Evolutionary conservation across 2,113 vertebrate genomes (phyloP).

Genomic region (Petrocephalus zakoni): DNA sequence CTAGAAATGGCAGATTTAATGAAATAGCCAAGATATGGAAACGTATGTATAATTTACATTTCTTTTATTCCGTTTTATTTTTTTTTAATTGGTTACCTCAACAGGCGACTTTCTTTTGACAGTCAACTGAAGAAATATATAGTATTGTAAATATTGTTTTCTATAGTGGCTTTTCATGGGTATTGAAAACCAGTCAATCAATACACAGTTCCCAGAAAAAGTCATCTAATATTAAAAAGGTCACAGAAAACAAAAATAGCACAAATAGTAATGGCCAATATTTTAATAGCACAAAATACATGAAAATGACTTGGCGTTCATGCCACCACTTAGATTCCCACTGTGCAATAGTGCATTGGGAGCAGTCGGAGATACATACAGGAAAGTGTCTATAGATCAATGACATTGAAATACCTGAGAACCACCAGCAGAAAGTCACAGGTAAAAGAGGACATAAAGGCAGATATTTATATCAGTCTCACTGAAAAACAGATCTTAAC

Average conservation of each 20-base stretch:
- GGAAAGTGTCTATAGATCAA: neutral
- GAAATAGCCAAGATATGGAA: neutral
- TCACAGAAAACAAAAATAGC: neutral
- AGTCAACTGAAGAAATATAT: neutral
- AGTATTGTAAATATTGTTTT: neutral
- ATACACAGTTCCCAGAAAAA: neutral
- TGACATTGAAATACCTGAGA: constrained; percentile 20
- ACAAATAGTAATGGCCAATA: neutral
- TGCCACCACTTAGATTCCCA: constrained; percentile 5
- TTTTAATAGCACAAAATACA: constrained; percentile 5
- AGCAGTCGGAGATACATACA: neutral
- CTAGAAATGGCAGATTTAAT: neutral
- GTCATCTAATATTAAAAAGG: neutral
- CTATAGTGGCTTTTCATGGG: neutral
- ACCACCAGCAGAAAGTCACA: constrained; percentile 27
- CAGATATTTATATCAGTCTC: constrained; percentile 47
- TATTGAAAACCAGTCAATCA: neutral
- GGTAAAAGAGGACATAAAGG: constrained; percentile 44
- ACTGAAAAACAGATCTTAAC: constrained; percentile 61
- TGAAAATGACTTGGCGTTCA: neutral
- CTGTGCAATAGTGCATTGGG: neutral
- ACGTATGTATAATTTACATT: neutral
- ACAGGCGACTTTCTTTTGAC: too few species aligned
- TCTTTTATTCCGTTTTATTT: neutral
- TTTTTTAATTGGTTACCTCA: neutral